Evolutionary conservation across 2,797 vertebrate species (phyloP), one percentile per base, ranked within the genome.

Genomic region (Percopsis omiscomaycus): DNA sequence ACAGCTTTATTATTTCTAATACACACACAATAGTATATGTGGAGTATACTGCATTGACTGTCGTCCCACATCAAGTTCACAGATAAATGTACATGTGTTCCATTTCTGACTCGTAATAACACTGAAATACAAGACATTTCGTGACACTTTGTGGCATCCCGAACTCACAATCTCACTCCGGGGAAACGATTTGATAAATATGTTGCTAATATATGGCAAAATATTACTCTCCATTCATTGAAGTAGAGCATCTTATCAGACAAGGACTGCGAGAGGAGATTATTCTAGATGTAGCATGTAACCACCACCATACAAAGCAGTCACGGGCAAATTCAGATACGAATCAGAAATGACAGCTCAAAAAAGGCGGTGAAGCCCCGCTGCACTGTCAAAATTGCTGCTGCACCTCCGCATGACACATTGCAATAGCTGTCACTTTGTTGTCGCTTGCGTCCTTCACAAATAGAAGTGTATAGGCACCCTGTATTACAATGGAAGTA

Each of bases 311-410:
- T 59, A 79, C 73, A 75, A 73, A 44, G 76, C 73, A 53, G 79
- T 63, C 61, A 51, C 75, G 65, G 29, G 74, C 59, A 73, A 79
- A 77, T 71, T 71, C 77, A 69, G 75, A 82, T 65, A 71, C 55
- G 52, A 60, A 84, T 84, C 73, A 71, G 73, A 82, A 80, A 71
- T 75, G 82, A 84, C 81, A 76, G 83, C 77, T 82, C 61, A 67
- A 63, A 79, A 77, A 73, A 61, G 79, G 81, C 67, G 66, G 80
- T 27, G 71, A 79, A 62, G 71, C 48, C 63, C 69, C 57, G 79
- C 64, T 68, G 64, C 66, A 57, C 70, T 67, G 80, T 85, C 85
- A 81, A 59, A 70, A 57, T 56, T 55, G 78, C 74, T 62, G 58
- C 73, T 61, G 70, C 79, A 57, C 75, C 74, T 71, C 74, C 49